Conservation (phyloP, 2,888 invertebrate genomes). For the Apamea crenata region DNA sequence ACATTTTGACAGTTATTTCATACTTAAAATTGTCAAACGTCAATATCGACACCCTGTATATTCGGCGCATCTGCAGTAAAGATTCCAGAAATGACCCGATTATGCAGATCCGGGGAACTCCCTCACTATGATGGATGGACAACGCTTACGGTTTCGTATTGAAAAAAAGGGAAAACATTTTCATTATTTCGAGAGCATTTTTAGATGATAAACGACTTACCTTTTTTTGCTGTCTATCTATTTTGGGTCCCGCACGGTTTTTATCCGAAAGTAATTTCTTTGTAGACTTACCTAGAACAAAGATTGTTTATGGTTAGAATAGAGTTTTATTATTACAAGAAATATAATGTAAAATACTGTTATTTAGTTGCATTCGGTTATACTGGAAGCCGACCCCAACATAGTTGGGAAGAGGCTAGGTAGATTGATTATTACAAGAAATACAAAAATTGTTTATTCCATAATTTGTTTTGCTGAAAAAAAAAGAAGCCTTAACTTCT, state of each 20-base stretch:
- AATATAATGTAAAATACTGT: not conserved
- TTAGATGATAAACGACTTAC: constrained; percentile 76
- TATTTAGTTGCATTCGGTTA: no score
- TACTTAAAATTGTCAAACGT: no score
- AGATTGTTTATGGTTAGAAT: constrained; percentile 53
- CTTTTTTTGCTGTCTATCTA: constrained; percentile 68
- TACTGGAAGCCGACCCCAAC: no score
- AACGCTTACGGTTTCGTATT: constrained; percentile 63
- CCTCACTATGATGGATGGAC: constrained; percentile 71
- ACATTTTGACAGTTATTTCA: no score
- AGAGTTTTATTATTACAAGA: constrained; percentile 5
- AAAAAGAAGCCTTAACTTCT: no score
- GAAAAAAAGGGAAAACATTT: constrained; percentile 71
- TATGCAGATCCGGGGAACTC: constrained; percentile 66
- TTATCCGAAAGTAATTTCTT: constrained; percentile 57
- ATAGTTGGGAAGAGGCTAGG: no score
- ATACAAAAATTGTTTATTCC: not conserved
- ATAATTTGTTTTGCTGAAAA: constrained; percentile 5
- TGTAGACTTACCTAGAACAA: constrained; percentile 75
- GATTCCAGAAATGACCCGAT: constrained; percentile 63
- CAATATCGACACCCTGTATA: not conserved
- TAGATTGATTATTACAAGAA: no score
- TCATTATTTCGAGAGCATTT: constrained; percentile 72
- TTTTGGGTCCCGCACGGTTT: constrained; percentile 64
- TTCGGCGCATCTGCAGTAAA: constrained; percentile 45